Base-by-base conservation (phyloP, 1,140 invertebrate genomes). In the Doryteuthis pealeii region DNA sequence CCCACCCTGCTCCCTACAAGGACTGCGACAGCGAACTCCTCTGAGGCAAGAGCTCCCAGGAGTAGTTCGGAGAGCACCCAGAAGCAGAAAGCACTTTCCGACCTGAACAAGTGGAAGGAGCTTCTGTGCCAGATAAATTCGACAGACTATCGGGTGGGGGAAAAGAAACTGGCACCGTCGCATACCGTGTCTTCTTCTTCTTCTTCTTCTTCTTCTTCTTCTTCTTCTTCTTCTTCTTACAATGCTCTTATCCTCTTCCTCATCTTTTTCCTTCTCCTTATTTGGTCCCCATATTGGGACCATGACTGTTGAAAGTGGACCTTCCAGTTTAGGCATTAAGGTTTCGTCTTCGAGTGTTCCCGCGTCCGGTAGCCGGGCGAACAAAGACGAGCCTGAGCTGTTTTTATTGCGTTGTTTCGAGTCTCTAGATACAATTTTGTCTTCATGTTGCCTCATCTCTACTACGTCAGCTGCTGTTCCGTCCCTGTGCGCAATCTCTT, bases 61-160 rank as follows among this genome's bases (percentile, higher is more conserved):
- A 10, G 3, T 40, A 40, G 35, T 40, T 40, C 35, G 3, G 54
- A 62, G 10, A n/a, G 22, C 26, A 22, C 65, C 35, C 75, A 81
- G 40, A 76, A 67, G 49, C 73, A 79, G 40, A 71, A 70, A 33
- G 76, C 71, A 3, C 72, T 74, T 28, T 43, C 76, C 32, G 74
- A 79, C 32, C 67, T 84, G n/a, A 82, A 81, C 70, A 76, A 77
- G 71, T 73, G 83, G 14, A 80, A 80, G 72, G 76, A 78, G 2
- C 70, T 85, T 22, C 73, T 79, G 31, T 74, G 76, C 26, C 74
- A 75, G 74, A 72, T 81, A 32, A 32, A 32, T 22, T 68, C 14
- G 12, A 49, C 72, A 26, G 54, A 31, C 18, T 69, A 54, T 32
- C 65, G 66, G 18, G 49, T 54, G 6, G 45, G 62, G 6, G 71